Base-by-base conservation (phyloP, 23 tunicate species). In the Pegea sp. region DNA sequence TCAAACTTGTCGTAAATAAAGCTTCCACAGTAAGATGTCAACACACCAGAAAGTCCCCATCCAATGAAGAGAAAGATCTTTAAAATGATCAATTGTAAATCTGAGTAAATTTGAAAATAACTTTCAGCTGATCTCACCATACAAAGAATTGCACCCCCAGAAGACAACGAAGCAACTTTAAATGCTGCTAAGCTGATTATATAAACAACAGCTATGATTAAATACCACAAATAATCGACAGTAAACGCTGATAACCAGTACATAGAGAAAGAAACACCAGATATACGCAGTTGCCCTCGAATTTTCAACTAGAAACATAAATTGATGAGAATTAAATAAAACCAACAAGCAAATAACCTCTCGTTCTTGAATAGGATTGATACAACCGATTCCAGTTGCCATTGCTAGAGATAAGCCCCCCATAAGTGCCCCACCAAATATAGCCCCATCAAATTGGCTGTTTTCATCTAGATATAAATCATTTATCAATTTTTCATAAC, bases 391-490 rank as follows among this genome's bases (percentile, higher is more conserved):
- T 4, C 61, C 69, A 16, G 70, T 54, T 4, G 68, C 18, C 55
- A 68, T 48, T 22, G 74, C 74, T 1, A 84, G 46, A 24, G 95
- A 84, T 26, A 74, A 18, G 28, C 72, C 75, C 8, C 59, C 56
- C 80, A 81, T 66, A 42, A 84, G 24, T 21, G 67, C 70, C 23
- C 75, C 95, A 26, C 84, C 95, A 64, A 84, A 84, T 25, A 51
- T 29, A 3, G 52, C 63, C 11, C 95, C 95, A 60, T 73, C 64
- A 48, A 78, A 78, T 27, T n/a, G n/a, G n/a, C n/a, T n/a, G n/a
- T n/a, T n/a, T n/a, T n/a, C n/a, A n/a, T n/a, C n/a, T n/a, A n/a
- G n/a, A n/a, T n/a, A n/a, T n/a, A n/a, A n/a, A n/a, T n/a, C n/a
- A n/a, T n/a, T n/a, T n/a, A n/a, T n/a, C n/a, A n/a, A n/a, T n/a